Evolutionary conservation across 2,797 vertebrate genomes (phyloP), one percentile per base, ranked within the genome.

Genomic region (Gymnothorax reevesii): DNA sequence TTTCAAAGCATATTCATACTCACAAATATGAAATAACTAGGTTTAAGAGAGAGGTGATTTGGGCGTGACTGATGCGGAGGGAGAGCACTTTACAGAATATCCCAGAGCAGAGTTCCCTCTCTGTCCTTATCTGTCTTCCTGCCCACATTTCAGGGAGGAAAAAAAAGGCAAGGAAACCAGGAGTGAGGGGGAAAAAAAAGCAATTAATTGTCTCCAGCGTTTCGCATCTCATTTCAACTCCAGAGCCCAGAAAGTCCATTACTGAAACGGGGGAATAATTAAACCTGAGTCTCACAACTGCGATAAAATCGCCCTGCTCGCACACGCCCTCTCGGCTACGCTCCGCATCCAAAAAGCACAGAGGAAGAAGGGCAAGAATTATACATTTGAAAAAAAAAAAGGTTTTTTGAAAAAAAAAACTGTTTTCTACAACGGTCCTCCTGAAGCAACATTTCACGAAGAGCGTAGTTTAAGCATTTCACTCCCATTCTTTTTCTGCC

Each of bases 201-300:
- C 89, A 90, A 91, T 91, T 90, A 90, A 90, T 88, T 88, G 90
- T 91, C 87, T 89, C 84, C 85, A 87, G 87, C 82, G 85, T 83
- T 86, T 88, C 79, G 83, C 88, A 89, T 90, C 91, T 91, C 88
- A 92, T 92, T 89, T 90, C 87, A 86, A 84, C 83, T 82, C 85
- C 66, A 83, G 88, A 25, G 87, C 87, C 87, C 79, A 88, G 86
- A 86, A 91, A 88, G 89, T 91, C 89, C 91, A 92, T 89, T 90
- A 91, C 85, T 75, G 89, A 87, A 89, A 87, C 88, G 87, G 89
- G 87, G 87, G 88, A 82, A 88, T 92, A 91, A 92, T 91, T 91
- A 90, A 89, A 91, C 86, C 49, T 71, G 87, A 88, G 88, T 83
- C 84, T 84, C 60, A 42, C 49, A 20, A 25, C 84, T 77, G 54